Conservation (phyloP, 2,797 vertebrate species). For the Melanotaenia boesemani region DNA sequence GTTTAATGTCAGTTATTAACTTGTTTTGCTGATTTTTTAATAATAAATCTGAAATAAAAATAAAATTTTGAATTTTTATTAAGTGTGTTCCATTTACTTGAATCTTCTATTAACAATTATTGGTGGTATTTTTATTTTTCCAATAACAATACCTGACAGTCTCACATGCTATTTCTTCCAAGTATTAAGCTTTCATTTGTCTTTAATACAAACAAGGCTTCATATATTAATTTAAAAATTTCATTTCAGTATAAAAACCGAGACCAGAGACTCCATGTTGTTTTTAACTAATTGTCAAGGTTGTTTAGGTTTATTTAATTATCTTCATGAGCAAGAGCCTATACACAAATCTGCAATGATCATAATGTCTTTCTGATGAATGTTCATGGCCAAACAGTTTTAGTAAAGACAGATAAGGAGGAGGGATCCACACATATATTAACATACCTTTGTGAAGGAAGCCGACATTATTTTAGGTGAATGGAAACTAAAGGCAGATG, state of each 20-base stretch:
- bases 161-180: no score
- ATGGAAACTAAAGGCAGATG: not conserved
- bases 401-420: constrained; percentile 8
- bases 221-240: not conserved
- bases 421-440: no score
- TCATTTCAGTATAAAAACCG: no score
- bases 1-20: no score
- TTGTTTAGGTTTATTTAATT: constrained; percentile 34
- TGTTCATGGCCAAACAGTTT: constrained; percentile 26
- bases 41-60: no score
- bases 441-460: not conserved
- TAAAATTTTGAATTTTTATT: no score
- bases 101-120: no score
- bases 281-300: constrained; percentile 16
- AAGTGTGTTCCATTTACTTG: no score
- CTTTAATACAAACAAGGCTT: not conserved
- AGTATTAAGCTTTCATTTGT: not conserved
- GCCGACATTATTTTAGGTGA: not conserved
- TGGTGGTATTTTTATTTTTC: no score
- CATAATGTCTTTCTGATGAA: constrained; percentile 29
- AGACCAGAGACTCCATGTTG: no score
- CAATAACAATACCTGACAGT: no score
- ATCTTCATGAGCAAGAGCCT: constrained; percentile 19
- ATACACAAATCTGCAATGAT: constrained; percentile 12
- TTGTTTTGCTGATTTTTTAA: no score